A percentile compares a stretch with the other conserved stretches of the same genome.
Evolutionary conservation across 92 coral and sea anemone genomes (phyloP).

Genomic region (Chrysogorgia sp.): DNA sequence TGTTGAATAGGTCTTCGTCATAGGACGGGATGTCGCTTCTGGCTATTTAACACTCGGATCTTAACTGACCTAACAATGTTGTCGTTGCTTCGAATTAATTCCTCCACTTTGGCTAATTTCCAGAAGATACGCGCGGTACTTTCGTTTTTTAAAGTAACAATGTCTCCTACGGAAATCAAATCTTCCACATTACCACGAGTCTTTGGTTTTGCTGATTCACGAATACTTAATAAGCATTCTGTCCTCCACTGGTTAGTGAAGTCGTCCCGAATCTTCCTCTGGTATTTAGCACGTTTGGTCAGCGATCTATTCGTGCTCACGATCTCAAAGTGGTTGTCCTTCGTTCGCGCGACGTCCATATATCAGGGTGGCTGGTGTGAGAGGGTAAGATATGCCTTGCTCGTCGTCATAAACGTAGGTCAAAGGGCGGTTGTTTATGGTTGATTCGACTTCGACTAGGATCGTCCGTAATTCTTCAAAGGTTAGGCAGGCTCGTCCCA

Average conservation of each 20-base stretch:
- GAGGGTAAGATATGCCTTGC: too few species aligned
- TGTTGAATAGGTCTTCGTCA: conserved; percentile 28
- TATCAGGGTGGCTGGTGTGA: too few species aligned
- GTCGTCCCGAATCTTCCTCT: background rate
- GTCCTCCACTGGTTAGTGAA: conserved; percentile 1
- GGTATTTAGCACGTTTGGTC: conserved; percentile 8
- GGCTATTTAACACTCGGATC: conserved; percentile 17
- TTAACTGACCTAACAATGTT: conserved; percentile 17
- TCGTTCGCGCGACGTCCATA: too few species aligned
- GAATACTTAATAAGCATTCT: conserved; percentile 15
- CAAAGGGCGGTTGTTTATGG: conserved; percentile 12
- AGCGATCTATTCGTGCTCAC: conserved; percentile 27
- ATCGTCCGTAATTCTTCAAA: conserved; percentile 16
- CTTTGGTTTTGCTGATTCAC: background rate
- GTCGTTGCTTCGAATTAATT: conserved; percentile 13
- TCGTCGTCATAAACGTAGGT: conserved; percentile 30
- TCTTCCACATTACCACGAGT: background rate
- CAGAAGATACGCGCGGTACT: conserved; percentile 9
- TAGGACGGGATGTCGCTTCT: background rate
- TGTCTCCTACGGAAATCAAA: conserved; percentile 1
- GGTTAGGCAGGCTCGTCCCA: conserved; percentile 1
- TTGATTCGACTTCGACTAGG: conserved; percentile 11
- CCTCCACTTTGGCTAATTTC: conserved; percentile 28
- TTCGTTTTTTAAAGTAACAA: conserved; percentile 33
- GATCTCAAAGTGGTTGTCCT: conserved; percentile 25